Base-by-base conservation (phyloP, 2,113 vertebrate species). In the Pelobates fuscus region DNA sequence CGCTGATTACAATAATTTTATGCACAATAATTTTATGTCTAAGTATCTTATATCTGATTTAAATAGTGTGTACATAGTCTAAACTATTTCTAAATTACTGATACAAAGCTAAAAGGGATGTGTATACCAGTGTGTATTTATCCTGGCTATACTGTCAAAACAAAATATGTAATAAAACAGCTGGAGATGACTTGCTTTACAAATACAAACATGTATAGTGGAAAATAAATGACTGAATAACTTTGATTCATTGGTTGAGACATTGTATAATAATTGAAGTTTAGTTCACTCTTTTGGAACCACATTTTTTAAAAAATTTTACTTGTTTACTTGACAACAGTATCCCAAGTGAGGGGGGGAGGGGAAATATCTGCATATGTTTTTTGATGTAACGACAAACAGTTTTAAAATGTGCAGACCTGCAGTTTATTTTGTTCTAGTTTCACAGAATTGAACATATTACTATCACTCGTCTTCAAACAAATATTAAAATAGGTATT, bases 401-500 rank as follows among this genome's bases (percentile, higher is more conserved):
- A 60, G 30, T 49, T 71, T 20, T 30, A 23, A 27, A 60, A n/a
- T 23, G 24, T 21, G 32, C 23, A 12, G 30, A n/a, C 20, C 12
- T 25, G 5, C 5, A 15, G 32, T 17, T 6, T 23, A 37, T 37
- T 37, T 24, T 44, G 24, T 17, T 67, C 55, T 29, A 20, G 24
- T 60, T 67, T 24, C 21, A 30, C 29, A 55, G 32, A 30, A 25
- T 15, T 29, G 29, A 41, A 74, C 66, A 49, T 59, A 67, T 67
- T 26, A 27, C n/a, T 15, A 27, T 20, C 2, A 4, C 41, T 8
- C 60, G 41, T 49, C 37, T 67, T 23, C 64, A 57, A 49, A 59
- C 67, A 67, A 76, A 76, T 67, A 76, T 76, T 76, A 60, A 67
- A 54, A 67, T 60, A 55, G 66, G 60, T 60, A 76, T 67, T 26